Conservation (phyloP, 2,113 vertebrate species). For the Xiphophorus couchianus region DNA sequence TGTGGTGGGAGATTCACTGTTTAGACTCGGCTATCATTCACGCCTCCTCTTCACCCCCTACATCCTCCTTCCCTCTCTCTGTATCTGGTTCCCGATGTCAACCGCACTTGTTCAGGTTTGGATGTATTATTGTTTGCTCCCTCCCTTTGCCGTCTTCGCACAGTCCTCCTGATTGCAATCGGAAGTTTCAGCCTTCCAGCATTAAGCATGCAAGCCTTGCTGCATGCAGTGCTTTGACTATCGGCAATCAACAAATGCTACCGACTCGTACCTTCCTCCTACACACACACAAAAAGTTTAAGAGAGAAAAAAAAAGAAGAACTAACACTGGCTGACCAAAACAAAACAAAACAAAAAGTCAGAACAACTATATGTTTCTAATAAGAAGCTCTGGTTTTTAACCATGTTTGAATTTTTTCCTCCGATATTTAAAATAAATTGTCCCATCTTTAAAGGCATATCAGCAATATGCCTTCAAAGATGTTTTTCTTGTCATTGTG, state of each 20-base stretch:
- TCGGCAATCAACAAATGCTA: constrained; percentile 68
- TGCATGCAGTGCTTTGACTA: constrained; percentile 43
- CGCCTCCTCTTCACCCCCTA: constrained; percentile 21
- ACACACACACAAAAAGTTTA: neutral
- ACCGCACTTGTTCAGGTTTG: constrained; percentile 60
- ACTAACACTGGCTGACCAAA: neutral
- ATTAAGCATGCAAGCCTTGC: constrained; percentile 60
- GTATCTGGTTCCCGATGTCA: constrained; percentile 46
- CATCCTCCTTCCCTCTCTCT: neutral
- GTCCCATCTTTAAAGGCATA: too few species aligned
- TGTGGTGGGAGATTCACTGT: constrained; percentile 6
- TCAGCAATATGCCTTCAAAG: too few species aligned
- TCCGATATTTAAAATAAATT: too few species aligned
- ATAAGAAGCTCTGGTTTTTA: too few species aligned
- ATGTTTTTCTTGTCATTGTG: too few species aligned
- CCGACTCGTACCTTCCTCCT: constrained; percentile 30
- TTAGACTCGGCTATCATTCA: constrained; percentile 58
- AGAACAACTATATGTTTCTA: neutral
- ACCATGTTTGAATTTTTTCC: too few species aligned
- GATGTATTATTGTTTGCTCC: constrained; percentile 53
- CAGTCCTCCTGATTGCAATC: constrained; percentile 69
- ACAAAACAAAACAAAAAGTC: neutral
- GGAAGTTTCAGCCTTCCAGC: constrained; percentile 33
- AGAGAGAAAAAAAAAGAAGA: constrained; percentile 5
- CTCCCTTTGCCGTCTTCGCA: constrained; percentile 29